Conservation (phyloP, 1,140 invertebrate species). For the Dendrolimus punctatus region DNA sequence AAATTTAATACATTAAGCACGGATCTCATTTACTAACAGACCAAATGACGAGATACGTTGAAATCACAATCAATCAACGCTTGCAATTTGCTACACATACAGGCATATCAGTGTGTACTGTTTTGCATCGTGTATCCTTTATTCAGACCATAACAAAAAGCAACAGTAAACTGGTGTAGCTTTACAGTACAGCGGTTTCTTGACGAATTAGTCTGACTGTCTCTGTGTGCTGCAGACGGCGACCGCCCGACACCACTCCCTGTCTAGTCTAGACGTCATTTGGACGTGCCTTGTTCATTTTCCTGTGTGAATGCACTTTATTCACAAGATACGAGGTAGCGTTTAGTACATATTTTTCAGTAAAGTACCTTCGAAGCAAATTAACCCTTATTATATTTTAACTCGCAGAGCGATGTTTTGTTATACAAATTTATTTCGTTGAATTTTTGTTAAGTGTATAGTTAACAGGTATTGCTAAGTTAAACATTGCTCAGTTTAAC, state of each 20-base stretch:
- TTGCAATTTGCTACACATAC: slow-evolving; percentile 3
- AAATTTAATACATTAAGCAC: slow-evolving; percentile 22
- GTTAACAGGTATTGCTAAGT: no score
- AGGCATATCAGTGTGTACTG: slow-evolving; percentile 19
- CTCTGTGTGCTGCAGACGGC: slow-evolving; percentile 12
- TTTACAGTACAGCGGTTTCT: slow-evolving; percentile 16
- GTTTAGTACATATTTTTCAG: no score
- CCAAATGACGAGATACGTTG: slow-evolving; percentile 27
- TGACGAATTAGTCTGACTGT: slow-evolving; percentile 23
- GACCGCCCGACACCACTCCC: slow-evolving; percentile 1
- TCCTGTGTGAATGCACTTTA: slow-evolving; percentile 19
- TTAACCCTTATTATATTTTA: no score
- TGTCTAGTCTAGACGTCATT: slow-evolving; percentile 21
- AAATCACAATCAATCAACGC: slow-evolving; percentile 27
- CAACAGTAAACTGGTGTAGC: slow-evolving; percentile 8
- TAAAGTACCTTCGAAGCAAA: no score
- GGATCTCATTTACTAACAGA: slow-evolving; percentile 22
- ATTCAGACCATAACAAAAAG: slow-evolving; percentile 22
- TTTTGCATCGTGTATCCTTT: slow-evolving; percentile 20
- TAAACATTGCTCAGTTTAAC: no score
- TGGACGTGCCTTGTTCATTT: slow-evolving; percentile 15
- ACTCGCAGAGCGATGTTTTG: no score
- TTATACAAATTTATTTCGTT: no score
- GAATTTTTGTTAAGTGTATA: no score
- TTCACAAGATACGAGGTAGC: background rate